These are phyloP conservation scores for Mola mola DNA, from an alignment of 2,113 vertebrate genomes.

Conservation along the genomic window DNA sequence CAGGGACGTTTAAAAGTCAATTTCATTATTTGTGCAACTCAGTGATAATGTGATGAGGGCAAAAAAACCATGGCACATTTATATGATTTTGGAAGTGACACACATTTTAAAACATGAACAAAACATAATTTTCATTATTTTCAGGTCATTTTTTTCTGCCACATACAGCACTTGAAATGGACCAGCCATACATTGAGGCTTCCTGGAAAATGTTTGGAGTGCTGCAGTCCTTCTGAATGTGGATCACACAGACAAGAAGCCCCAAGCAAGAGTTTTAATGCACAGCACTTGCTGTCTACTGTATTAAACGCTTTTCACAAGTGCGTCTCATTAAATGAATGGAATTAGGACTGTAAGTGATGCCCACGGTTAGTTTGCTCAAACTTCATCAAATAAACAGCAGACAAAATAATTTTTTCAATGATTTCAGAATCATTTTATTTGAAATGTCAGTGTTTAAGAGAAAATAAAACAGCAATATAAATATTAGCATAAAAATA, in stretches of 20 bases:
- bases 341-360: not conserved
- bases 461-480: slow-evolving; percentile 97
- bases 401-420: slow-evolving; percentile 14
- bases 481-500: slow-evolving; percentile 99
- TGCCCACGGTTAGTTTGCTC: not conserved
- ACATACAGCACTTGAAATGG: not conserved
- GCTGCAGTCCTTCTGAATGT: slow-evolving; percentile 7
- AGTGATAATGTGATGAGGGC: too few relatives aligned
- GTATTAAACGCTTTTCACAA: not conserved
- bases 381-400: slow-evolving; percentile 7
- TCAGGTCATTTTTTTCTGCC: not conserved
- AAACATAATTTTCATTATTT: not conserved
- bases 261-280: not conserved
- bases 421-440: slow-evolving; percentile 92
- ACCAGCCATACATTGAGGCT: slow-evolving; percentile 1
- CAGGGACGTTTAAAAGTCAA: not conserved
- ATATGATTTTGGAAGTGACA: too few relatives aligned
- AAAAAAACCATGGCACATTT: too few relatives aligned
- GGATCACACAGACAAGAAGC: slow-evolving; percentile 17
- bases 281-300: not conserved
- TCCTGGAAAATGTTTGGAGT: not conserved
- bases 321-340: not conserved
- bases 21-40: too few relatives aligned
- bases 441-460: slow-evolving; percentile 92
- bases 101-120: too few relatives aligned